phyloP scores from a whole-genome alignment of 1,140 invertebrate genomes.

The Psix sp. region DNA sequence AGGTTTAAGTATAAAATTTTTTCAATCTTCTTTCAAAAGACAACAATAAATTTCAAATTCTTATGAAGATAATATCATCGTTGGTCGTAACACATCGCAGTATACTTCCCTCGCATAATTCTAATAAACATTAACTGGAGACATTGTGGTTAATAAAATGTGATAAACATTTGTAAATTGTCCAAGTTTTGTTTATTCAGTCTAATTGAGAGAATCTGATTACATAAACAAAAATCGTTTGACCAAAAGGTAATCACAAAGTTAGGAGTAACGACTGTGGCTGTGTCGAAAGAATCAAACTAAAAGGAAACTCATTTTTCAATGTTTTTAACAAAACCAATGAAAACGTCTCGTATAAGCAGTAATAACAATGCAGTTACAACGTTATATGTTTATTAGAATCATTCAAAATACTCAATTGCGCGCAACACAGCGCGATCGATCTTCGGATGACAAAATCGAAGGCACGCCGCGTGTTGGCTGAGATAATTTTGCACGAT shows the following conservation, averaged over 20 bases:
- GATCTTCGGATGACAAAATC: slow-evolving; percentile 4
- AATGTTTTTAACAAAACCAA: slow-evolving; percentile 17
- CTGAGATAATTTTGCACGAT: slow-evolving; percentile 49
- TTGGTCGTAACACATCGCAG: too few relatives aligned
- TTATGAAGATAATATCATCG: slow-evolving; percentile 23
- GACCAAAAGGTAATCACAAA: background rate
- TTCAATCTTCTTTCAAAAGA: slow-evolving; percentile 16
- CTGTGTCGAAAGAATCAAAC: slow-evolving; percentile 9
- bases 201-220: slow-evolving; percentile 30
- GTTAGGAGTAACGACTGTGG: slow-evolving; percentile 15
- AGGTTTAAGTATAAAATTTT: slow-evolving; percentile 33
- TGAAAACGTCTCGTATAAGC: slow-evolving; percentile 9
- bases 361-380: slow-evolving; percentile 34
- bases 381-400: slow-evolving; percentile 49
- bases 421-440: slow-evolving; percentile 11
- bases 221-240: slow-evolving; percentile 48
- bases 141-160: slow-evolving; percentile 36
- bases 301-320: slow-evolving; percentile 12
- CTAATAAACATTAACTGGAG: slow-evolving; percentile 52
- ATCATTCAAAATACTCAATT: slow-evolving; percentile 52
- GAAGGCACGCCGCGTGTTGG: slow-evolving; percentile 13
- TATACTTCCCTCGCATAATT: slow-evolving; percentile 30
- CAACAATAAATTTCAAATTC: slow-evolving; percentile 18
- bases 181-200: slow-evolving; percentile 54
- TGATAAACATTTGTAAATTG: slow-evolving; percentile 39